phyloP scores from a whole-genome alignment of 2,888 invertebrate species.

The Tiliacea aurago region DNA sequence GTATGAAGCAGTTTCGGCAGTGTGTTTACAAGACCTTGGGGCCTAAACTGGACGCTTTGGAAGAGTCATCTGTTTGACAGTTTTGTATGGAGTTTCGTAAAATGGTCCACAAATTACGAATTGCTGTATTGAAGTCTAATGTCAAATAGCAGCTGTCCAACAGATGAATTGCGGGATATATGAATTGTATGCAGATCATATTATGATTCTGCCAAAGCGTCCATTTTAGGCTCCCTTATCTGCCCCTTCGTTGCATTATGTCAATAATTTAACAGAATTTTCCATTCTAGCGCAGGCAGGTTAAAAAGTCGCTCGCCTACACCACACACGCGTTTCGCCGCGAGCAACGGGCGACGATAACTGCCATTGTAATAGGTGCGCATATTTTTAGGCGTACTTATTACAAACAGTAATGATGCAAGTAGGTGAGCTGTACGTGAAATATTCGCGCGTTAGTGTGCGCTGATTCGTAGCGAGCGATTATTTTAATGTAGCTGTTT shows the following conservation, averaged over 20 bases:
- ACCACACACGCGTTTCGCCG: constrained; percentile 63
- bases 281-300: not conserved
- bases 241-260: not conserved
- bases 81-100: no score
- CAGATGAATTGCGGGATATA: no score
- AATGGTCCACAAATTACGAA: no score
- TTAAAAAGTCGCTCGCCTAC: constrained; percentile 54
- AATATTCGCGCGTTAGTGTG: constrained; percentile 49
- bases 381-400: constrained; percentile 74
- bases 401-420: constrained; percentile 67
- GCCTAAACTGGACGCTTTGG: no score
- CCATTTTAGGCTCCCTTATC: no score
- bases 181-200: no score
- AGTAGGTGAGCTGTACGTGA: constrained; percentile 49
- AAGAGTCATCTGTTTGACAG: no score
- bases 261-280: not conserved
- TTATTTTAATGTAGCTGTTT: constrained; percentile 54
- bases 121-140: no score
- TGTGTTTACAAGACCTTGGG: no score
- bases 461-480: constrained; percentile 36
- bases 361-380: constrained; percentile 77
- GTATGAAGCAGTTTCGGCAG: not conserved
- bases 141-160: no score
- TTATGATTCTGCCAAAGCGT: no score
- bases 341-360: constrained; percentile 72